Evolutionary conservation across 2,113 vertebrate species (phyloP).

Genomic region (Chiloscyllium plagiosum): DNA sequence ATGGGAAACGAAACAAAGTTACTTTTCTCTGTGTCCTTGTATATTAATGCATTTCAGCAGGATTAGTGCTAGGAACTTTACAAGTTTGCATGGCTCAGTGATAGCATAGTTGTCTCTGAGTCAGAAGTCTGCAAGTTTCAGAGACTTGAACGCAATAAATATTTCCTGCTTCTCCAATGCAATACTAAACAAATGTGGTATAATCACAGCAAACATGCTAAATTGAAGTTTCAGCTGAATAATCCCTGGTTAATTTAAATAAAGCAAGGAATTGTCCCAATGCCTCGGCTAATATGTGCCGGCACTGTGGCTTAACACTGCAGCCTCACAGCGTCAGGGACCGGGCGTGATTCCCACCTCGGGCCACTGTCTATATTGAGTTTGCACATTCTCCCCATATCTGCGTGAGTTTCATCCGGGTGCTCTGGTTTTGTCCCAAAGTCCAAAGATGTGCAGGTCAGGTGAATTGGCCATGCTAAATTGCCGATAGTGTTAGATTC

Average conservation of each 20-base stretch:
- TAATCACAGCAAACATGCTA: not conserved
- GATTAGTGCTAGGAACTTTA: not conserved
- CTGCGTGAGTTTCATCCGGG: too few relatives aligned
- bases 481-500: too few relatives aligned
- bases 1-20: not conserved
- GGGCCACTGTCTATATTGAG: too few relatives aligned
- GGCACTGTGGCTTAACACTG: too few relatives aligned
- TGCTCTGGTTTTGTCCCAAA: too few relatives aligned
- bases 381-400: too few relatives aligned
- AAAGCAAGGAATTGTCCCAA: not conserved
- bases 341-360: too few relatives aligned
- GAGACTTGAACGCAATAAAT: not conserved
- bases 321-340: too few relatives aligned
- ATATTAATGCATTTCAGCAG: not conserved
- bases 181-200: not conserved
- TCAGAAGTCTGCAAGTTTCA: not conserved
- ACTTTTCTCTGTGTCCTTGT: not conserved
- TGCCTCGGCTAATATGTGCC: not conserved
- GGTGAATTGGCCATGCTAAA: too few relatives aligned
- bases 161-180: not conserved
- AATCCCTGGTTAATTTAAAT: not conserved
- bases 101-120: not conserved
- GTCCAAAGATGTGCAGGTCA: too few relatives aligned
- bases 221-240: not conserved
- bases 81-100: not conserved